A percentile compares a stretch with the other conserved stretches of the same genome.
These are phyloP conservation scores for Orestias chungarensis DNA, from an alignment of 2,797 vertebrate species.

Conservation along the genomic window DNA sequence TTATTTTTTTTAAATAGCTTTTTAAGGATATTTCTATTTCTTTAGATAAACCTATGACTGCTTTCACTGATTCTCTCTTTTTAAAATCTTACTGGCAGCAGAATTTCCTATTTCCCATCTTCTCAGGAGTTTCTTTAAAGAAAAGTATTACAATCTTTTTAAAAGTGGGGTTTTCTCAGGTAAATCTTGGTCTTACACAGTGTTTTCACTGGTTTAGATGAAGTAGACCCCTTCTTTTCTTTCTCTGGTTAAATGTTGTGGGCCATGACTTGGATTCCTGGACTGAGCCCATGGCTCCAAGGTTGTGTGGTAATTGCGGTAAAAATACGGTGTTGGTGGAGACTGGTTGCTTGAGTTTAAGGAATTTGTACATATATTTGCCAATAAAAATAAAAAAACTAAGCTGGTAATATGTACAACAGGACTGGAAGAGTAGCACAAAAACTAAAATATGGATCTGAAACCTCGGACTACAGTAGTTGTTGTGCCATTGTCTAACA, in stretches of 20 bases:
- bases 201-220: constrained; percentile 28
- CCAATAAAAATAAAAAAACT: constrained; percentile 38
- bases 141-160: background rate
- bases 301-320: constrained; percentile 41
- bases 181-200: constrained; percentile 21
- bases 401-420: constrained; percentile 17
- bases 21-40: background rate
- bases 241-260: constrained; percentile 48
- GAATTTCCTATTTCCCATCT: constrained; percentile 10
- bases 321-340: constrained; percentile 62
- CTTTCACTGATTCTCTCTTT: background rate
- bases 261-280: constrained; percentile 65
- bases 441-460: background rate
- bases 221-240: constrained; percentile 34
- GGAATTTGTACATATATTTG: constrained; percentile 39
- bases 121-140: background rate
- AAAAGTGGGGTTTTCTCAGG: constrained; percentile 4
- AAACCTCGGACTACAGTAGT: background rate
- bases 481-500: background rate
- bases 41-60: background rate
- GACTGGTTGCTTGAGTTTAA: constrained; percentile 29
- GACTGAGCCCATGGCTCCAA: constrained; percentile 45
- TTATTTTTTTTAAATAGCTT: background rate
- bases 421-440: constrained; percentile 9
- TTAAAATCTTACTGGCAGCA: background rate